Evolutionary conservation across 2,797 vertebrate genomes (phyloP).

Genomic region (Gymnothorax javanicus): DNA sequence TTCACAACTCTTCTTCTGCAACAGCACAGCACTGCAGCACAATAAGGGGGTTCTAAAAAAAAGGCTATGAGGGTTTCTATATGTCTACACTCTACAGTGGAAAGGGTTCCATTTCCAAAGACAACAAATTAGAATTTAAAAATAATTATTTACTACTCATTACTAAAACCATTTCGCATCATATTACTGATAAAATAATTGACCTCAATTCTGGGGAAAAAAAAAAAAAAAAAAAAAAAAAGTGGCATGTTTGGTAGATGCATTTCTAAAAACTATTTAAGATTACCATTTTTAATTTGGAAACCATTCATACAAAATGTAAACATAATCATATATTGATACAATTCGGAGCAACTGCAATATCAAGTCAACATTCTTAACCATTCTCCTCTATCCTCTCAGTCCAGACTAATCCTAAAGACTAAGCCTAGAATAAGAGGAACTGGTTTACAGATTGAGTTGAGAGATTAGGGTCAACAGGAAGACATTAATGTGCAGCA

Average conservation of each 20-base stretch:
- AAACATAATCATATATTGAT: too few relatives aligned
- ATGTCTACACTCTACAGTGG: neutral
- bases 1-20: slow-evolving; percentile 10
- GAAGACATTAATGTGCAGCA: neutral
- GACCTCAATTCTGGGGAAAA: neutral
- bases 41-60: slow-evolving; percentile 14
- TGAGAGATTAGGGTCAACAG: slow-evolving; percentile 17
- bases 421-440: neutral
- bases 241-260: neutral
- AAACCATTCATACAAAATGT: neutral
- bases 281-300: neutral
- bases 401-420: neutral
- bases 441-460: slow-evolving; percentile 28
- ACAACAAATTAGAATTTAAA: neutral
- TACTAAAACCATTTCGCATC: neutral
- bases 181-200: neutral
- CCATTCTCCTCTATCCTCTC: neutral
- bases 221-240: neutral
- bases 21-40: slow-evolving; percentile 4
- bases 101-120: neutral
- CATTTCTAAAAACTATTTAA: neutral
- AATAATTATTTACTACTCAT: neutral
- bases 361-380: slow-evolving; percentile 1
- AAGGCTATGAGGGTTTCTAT: neutral
- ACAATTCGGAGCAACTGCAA: neutral